Conservation (phyloP, 2,888 invertebrate genomes). For the Drosophila gaucha region DNA sequence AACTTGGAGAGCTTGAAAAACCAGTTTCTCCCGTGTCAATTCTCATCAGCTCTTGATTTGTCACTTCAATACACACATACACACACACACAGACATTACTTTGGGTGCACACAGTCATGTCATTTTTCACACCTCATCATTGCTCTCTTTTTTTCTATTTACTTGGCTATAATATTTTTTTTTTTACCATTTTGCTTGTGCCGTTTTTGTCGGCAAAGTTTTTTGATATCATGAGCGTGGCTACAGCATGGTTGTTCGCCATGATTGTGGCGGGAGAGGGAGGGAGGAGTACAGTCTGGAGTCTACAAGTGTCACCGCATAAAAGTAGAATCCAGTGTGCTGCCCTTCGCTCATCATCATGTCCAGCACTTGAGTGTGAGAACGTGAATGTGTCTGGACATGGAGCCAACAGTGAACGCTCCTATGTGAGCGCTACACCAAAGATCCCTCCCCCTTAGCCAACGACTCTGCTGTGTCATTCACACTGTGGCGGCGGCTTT, state of each 20-base stretch:
- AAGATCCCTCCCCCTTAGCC: background rate
- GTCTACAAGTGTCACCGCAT: constrained; percentile 72
- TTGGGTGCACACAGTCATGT: constrained; percentile 22
- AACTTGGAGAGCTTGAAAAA: constrained; percentile 35
- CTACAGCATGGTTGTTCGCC: constrained; percentile 4
- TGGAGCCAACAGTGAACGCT: constrained; percentile 19
- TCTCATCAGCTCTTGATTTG: constrained; percentile 44
- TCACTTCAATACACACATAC: constrained; percentile 23
- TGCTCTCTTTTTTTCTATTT: constrained; percentile 18
- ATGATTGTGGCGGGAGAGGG: background rate
- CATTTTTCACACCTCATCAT: constrained; percentile 48
- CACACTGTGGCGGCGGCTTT: constrained; percentile 57
- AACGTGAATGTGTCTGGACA: constrained; percentile 63
- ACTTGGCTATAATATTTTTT: constrained; percentile 16
- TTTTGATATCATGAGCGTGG: constrained; percentile 71
- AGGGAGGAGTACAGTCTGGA: background rate
- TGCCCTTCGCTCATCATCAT: constrained; percentile 24
- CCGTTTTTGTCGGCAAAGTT: constrained; percentile 72
- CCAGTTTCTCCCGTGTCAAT: constrained; percentile 50
- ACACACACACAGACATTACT: constrained; percentile 13
- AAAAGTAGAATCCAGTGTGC: constrained; percentile 59
- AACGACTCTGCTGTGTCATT: constrained; percentile 67
- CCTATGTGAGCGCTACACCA: constrained; percentile 7
- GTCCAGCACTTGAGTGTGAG: constrained; percentile 54
- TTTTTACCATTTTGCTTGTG: constrained; percentile 25